Base-by-base conservation (phyloP, 1,140 invertebrate genomes). In the Tyrophagus putrescentiae region DNA sequence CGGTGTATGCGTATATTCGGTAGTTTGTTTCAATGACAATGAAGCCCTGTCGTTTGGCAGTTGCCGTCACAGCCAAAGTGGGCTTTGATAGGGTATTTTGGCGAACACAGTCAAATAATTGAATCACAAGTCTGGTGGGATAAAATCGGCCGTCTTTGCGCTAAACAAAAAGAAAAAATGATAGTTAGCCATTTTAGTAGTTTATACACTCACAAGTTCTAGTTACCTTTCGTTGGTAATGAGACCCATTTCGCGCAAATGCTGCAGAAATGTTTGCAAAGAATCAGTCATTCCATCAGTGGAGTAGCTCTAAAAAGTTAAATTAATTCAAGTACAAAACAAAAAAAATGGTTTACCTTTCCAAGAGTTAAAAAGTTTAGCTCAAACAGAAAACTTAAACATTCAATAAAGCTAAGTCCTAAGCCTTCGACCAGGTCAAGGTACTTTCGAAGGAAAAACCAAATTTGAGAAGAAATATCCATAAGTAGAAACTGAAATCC, bases 1-100 rank as follows among this genome's bases (percentile, higher is more conserved):
- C 72, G 54, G 92, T 95, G 69, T 98, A 98, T 11, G 92, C 93
- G 72, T 96, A 96, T 21, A 96, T 81, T 64, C 92, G 76, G 71
- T 94, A 98, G 78, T 98, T 98, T 23, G 93, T 98, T 78, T 98
- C 93, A 16, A 96, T 87, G 48, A 98, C 75, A 57, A 98, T 84
- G 71, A 89, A 94, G 21, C 92, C 91, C 64, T 69, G 57, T 60
- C 65, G 67, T n/a, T 67, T 65, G 16, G 70, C 65, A 50, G 70
- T 65, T 6, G 32, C n/a, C 18, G 7, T 27, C 18, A 9, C n/a
- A n/a, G 13, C 9, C 25, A 54, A 54, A 54, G 13, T 27, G 3
- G 25, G 3, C 32, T 13, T n/a, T 50, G 45, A 50, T 21, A 69
- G 65, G 4, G 61, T 68, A 65, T 65, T 67, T 65, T 39, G 71